Evolutionary conservation across 2,113 vertebrate species (phyloP), one percentile per base, ranked within the genome.

Genomic region (Sakesphorus luctuosus): DNA sequence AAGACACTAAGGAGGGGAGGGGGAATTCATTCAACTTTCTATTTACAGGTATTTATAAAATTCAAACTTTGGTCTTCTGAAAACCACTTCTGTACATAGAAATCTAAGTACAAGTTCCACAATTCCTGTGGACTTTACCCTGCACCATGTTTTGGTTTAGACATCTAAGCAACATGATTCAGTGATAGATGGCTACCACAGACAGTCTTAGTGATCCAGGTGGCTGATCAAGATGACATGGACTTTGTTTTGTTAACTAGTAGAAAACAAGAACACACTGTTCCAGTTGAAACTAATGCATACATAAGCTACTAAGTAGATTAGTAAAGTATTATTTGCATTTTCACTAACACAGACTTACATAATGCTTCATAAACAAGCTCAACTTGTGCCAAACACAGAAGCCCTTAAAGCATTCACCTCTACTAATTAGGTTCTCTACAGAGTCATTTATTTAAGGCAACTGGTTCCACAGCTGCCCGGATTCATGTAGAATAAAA

Each of bases 101-200:
- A 87, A 55, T n/a, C 36, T 53, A 46, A 25, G 15, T 44, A 25
- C 55, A 86, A 88, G 5, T 75, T 90, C n/a, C 83, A 62, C 7
- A 65, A 31, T 76, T 61, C 55, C 59, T 40, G 14, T 40, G 40
- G n/a, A 62, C 44, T 83, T 92, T 23, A 72, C 16, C 16, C 29
- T 36, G 33, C 21, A 31, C 33, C 75, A 81, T 50, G 4, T 24
- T 80, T 79, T 82, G 19, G 16, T 18, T 84, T 90, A 28, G 12
- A 59, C 0, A 0, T 6, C 38, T 68, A 61, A 56, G 6, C 47
- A 88, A 61, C 0, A 2, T 16, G 2, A 67, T 35, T 67, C 47
- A 50, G 18, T 36, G 17, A 46, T 1, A 83, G 26, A 38, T 0
- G 3, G 40, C 29, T 44, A 55, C 53, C 11, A 46, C 3, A 9